Evolutionary conservation across 1,140 invertebrate species (phyloP).

Genomic region (Micrasema longulum): DNA sequence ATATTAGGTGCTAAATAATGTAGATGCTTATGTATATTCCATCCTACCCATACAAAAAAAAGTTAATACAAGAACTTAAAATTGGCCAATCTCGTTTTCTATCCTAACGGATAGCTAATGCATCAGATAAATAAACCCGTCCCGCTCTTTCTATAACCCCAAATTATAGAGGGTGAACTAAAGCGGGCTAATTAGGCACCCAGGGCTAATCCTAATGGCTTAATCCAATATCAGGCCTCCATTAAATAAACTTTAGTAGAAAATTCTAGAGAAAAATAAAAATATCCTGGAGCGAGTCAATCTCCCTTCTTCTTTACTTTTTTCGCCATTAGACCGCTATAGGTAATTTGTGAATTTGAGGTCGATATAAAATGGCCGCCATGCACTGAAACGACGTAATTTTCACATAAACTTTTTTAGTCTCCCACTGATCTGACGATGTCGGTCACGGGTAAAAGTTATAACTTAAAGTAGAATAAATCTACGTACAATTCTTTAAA

Average conservation of each 20-base stretch:
- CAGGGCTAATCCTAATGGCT: constrained; percentile 54
- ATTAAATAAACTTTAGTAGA: constrained; percentile 53
- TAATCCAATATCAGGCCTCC: constrained; percentile 54
- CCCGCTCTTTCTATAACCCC: constrained; percentile 35
- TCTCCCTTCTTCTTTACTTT: neutral
- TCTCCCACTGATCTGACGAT: no score
- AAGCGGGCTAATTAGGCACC: constrained; percentile 54
- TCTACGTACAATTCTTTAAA: no score
- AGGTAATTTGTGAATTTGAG: no score
- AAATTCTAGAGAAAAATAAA: constrained; percentile 50
- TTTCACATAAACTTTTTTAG: no score
- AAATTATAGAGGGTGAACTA: constrained; percentile 48
- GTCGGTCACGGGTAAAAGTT: no score
- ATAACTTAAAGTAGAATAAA: no score
- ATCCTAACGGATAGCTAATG: constrained; percentile 43
- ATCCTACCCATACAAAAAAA: no score
- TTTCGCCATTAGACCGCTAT: no score
- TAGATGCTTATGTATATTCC: no score
- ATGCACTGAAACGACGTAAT: no score
- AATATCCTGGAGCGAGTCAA: constrained; percentile 32
- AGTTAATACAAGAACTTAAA: neutral
- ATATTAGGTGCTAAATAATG: no score
- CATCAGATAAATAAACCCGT: constrained; percentile 46
- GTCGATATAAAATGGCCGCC: no score
- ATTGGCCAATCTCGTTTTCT: neutral